Base-by-base conservation (phyloP, 2,888 invertebrate species). In the Perithous albicinctus region DNA sequence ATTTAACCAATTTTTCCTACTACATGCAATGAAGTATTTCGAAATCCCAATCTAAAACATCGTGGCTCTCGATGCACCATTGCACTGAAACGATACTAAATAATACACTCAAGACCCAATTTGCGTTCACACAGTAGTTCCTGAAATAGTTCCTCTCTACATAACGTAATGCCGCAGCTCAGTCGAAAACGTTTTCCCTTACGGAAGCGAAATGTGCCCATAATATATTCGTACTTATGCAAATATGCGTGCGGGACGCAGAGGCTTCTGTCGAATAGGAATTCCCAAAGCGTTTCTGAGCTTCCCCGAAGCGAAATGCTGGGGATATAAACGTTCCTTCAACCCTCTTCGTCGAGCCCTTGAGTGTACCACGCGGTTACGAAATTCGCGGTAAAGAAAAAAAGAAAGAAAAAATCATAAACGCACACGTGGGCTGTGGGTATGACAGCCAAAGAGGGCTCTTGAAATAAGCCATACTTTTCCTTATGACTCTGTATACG, bases 221-320 rank as follows among this genome's bases (percentile, higher is more conserved):
- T 75, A 70, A 80, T 75, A 56, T 75, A 80, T 74, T 79, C 59
- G 67, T 75, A 63, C 61, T 77, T 51, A 64, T 61, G 38, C 64
- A 73, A 77, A 80, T 77, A 51, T 54, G 59, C 20, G 15, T 63
- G 35, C 38, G 48, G 7, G 15, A 10, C 23, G 15, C 15, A n/a
- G n/a, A n/a, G 46, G 10, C 29, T 66, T 54, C 41, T 56, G 20
- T 69, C 66, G 70, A 35, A 56, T 75, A 38, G 38, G 32, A 72
- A 66, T 76, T 38, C 26, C n/a, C 56, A 56, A 41, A 41, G 70
- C 18, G 59, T 32, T 38, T 56, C 26, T 51, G 48, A 67, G 20
- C 38, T n/a, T n/a, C 23, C 8, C 23, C 23, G 12, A 18, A 43
- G 46, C n/a, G 23, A 20, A 18, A 48, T 8, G 15, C 12, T n/a